Evolutionary conservation across 2,113 vertebrate genomes (phyloP), one percentile per base, ranked within the genome.

Genomic region (Psittacula cyanocephala): DNA sequence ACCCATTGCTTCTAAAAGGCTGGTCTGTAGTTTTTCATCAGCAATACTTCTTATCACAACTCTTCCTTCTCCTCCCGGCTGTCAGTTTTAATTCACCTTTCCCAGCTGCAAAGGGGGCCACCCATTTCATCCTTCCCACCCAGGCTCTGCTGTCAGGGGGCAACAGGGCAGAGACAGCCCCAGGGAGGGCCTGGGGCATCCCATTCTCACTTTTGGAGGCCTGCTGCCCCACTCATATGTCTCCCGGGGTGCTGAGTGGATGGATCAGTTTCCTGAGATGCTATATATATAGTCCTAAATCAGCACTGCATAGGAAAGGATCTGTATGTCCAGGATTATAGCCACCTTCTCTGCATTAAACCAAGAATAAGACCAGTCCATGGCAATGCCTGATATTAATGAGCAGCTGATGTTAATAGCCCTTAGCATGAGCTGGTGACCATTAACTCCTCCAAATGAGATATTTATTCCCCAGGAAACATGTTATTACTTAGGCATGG

Each of bases 171-270:
- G 49, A 8, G 27, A 12, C 17, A 2, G 11, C 17, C 19, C 2
- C 18, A 39, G 14, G 22, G 33, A 47, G 17, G 31, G 43, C 13
- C n/a, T 60, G 55, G 25, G 18, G 8, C 14, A 29, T 47, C 14
- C 33, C 24, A 16, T 3, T 33, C 53, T 35, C 4, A 4, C 33
- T 29, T 19, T 52, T 2, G 1, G n/a, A 46, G 10, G 16, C 16
- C 23, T 31, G 31, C 53, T 0, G 2, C 46, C 46, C 35, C 2
- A 13, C 14, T 65, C 31, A 22, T 4, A 1, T 1, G 0, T 31
- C 47, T 63, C 19, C 50, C 7, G 4, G 9, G 23, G 33, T 1
- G 5, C 72, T 16, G 46, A 39, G 65, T 24, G 41, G 57, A 33
- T 29, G n/a, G n/a, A 19, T 64, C 57, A 24, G 37, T 37, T 57